Evolutionary conservation across 2,113 vertebrate species (phyloP).

Genomic region (Cranoglanis bouderius): DNA sequence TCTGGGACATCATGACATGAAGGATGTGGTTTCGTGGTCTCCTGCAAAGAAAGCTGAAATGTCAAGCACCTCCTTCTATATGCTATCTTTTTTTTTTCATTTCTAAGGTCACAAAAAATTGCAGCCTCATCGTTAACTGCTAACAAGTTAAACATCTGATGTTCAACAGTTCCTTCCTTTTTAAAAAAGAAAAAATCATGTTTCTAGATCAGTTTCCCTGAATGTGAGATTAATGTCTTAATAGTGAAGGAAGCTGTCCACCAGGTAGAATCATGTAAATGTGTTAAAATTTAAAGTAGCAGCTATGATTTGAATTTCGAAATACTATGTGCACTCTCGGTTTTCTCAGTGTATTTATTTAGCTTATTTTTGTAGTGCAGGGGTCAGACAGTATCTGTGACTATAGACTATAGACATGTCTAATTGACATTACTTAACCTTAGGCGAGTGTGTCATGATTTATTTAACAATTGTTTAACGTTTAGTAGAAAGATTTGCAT

Average conservation of each 20-base stretch:
- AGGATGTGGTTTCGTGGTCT: constrained; percentile 53
- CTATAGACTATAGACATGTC: neutral
- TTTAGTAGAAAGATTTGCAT: neutral
- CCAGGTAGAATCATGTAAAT: neutral
- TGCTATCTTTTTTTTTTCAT: neutral
- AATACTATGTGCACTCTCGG: neutral
- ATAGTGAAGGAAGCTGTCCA: neutral
- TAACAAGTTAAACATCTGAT: neutral
- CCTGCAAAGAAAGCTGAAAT: constrained; percentile 13
- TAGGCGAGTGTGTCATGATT: neutral
- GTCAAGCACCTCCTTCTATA: constrained; percentile 20
- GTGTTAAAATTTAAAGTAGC: neutral
- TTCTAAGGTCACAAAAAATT: constrained; percentile 15
- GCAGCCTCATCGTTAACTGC: constrained; percentile 31
- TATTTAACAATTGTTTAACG: neutral
- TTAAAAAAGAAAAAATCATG: neutral
- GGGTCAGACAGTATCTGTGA: neutral
- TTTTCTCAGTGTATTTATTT: neutral
- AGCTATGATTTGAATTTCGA: neutral
- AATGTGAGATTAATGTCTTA: neutral
- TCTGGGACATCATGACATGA: constrained; percentile 28
- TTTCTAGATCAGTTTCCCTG: neutral
- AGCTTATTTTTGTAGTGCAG: neutral
- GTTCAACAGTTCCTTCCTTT: neutral
- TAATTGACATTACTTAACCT: neutral